A percentile compares a stretch with the other conserved stretches of the same genome.
Evolutionary conservation across 1,140 invertebrate genomes (phyloP).

Genomic region (Drosophila pachea): DNA sequence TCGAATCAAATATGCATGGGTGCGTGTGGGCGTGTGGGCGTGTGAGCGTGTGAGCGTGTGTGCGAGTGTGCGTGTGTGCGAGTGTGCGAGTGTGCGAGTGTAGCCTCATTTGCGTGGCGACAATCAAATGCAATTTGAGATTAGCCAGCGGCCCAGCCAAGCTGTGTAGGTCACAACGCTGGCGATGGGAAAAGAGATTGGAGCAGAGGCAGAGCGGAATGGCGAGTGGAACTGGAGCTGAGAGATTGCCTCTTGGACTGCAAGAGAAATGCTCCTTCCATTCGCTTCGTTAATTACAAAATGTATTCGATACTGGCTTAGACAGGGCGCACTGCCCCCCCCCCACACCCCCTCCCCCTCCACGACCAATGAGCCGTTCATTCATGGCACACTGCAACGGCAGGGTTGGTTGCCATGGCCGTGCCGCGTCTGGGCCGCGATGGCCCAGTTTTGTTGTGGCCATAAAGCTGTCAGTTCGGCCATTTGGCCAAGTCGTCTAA

Average conservation of each 20-base stretch:
- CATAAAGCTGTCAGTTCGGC: slow-evolving; percentile 65
- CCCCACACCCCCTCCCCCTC: too few species aligned
- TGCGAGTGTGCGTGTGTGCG: neutral
- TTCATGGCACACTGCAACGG: neutral
- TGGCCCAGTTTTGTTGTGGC: slow-evolving; percentile 49
- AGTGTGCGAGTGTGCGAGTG: neutral
- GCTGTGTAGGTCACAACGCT: slow-evolving; percentile 21
- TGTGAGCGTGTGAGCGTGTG: neutral
- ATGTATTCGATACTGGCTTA: too few species aligned
- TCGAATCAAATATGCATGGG: slow-evolving; percentile 18
- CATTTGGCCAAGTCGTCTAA: slow-evolving; percentile 57
- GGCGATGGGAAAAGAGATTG: slow-evolving; percentile 1
- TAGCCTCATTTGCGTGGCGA: slow-evolving; percentile 43
- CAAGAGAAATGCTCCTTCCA: too few species aligned
- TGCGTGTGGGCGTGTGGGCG: too few species aligned
- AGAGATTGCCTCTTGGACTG: too few species aligned
- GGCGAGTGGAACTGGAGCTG: neutral
- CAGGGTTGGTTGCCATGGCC: slow-evolving; percentile 33
- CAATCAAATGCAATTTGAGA: slow-evolving; percentile 60
- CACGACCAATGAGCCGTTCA: slow-evolving; percentile 1
- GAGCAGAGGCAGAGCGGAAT: neutral
- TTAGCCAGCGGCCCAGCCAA: slow-evolving; percentile 34
- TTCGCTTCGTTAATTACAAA: too few species aligned
- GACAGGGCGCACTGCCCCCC: too few species aligned
- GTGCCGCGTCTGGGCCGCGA: neutral